phyloP scores from a whole-genome alignment of 2,888 invertebrate genomes.

The Ceraclea dissimilis region DNA sequence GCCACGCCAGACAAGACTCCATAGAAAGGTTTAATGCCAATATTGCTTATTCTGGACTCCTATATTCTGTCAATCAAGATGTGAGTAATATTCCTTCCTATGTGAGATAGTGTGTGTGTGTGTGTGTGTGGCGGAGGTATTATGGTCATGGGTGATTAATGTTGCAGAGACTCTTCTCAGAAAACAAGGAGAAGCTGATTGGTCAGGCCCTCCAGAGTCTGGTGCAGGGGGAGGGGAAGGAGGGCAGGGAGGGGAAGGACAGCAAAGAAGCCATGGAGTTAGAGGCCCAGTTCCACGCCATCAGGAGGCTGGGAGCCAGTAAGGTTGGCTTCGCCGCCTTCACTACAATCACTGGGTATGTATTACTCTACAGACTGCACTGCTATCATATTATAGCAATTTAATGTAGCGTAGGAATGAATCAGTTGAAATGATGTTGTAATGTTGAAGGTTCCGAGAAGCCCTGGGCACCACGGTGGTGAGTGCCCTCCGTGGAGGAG shows the following conservation, averaged over 20 bases:
- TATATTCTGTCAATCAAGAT: slow-evolving; percentile 94
- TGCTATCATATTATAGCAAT: background rate
- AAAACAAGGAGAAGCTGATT: slow-evolving; percentile 97
- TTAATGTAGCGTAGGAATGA: too few relatives aligned
- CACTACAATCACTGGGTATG: slow-evolving; percentile 76
- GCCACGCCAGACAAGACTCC: slow-evolving; percentile 60
- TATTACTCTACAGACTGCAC: too few relatives aligned
- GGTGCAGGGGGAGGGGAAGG: slow-evolving; percentile 40
- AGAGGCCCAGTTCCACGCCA: slow-evolving; percentile 92
- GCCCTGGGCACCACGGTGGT: slow-evolving; percentile 90
- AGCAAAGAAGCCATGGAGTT: slow-evolving; percentile 55
- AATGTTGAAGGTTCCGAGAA: slow-evolving; percentile 75
- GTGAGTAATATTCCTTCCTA: slow-evolving; percentile 51
- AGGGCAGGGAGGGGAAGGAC: slow-evolving; percentile 42
- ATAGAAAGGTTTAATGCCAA: slow-evolving; percentile 95
- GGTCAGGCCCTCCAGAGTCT: slow-evolving; percentile 82
- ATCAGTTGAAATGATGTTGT: too few relatives aligned
- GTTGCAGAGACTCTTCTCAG: slow-evolving; percentile 86
- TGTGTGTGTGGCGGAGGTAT: too few relatives aligned
- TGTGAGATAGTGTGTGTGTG: too few relatives aligned
- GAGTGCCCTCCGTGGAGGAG: slow-evolving; percentile 77
- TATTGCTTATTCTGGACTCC: slow-evolving; percentile 93
- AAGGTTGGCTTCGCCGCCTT: slow-evolving; percentile 98
- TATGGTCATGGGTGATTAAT: too few relatives aligned
- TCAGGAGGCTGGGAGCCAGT: slow-evolving; percentile 88